Evolutionary conservation across 2,888 invertebrate species (phyloP), one percentile per base, ranked within the genome.

Genomic region (Clusia tigrina): DNA sequence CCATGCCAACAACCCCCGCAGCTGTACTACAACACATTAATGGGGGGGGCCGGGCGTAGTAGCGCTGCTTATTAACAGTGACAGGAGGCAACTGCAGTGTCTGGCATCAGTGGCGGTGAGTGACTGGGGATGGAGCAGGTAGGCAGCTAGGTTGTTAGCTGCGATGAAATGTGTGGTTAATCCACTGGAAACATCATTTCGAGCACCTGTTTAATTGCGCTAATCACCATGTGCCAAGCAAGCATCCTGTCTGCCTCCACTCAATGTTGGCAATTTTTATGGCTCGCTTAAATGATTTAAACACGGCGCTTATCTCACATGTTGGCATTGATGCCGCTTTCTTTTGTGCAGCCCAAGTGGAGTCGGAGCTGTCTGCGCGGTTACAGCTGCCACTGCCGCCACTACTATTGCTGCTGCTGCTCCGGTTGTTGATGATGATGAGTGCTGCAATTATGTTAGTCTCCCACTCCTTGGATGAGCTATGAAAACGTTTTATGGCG

Each of bases 121-220:
- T 9, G 32, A 32, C 6, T 32, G 32, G 12, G 32, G 32, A 6
- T 32, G 32, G 12, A 9, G 32, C 12, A 9, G 6, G 32, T 9
- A 32, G 32, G 6, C n/a, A n/a, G n/a, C n/a, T n/a, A n/a, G n/a
- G n/a, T n/a, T n/a, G n/a, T n/a, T n/a, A n/a, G n/a, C n/a, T n/a
- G n/a, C 20, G 48, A 9, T 48, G 6, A 20, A 48, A 12, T 48
- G 20, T 48, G 48, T 48, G 48, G 6, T 22, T 48, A 48, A 48
- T 48, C 48, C 48, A 22, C 10, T 48, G 72, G 72, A 74, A 80
- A 78, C 76, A 74, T 73, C 79, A 79, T 80, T 81, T 72, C 70
- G 76, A 80, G 77, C 79, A 80, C 80, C 81, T 80, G 79, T 74
- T 78, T 80, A 79, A 81, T 81, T 81, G 77, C 79, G 73, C 77